Base-by-base conservation (phyloP, 2,113 vertebrate genomes). In the Marmota monax region DNA sequence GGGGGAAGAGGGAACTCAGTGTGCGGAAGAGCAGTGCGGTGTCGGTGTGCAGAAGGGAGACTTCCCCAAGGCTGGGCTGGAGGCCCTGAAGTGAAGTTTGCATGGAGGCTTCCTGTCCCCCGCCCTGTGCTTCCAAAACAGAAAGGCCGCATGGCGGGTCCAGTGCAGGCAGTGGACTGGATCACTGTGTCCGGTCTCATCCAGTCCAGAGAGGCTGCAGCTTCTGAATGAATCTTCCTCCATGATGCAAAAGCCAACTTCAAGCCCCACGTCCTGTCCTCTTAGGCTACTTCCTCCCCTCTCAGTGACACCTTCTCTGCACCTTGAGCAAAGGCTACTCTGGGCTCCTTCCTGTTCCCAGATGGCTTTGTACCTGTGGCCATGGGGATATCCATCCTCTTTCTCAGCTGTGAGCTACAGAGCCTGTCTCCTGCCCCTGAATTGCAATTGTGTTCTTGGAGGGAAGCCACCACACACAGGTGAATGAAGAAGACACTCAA, bases 221-320 rank as follows among this genome's bases (percentile, higher is more conserved):
- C n/a, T 34, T 56, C 70, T 0, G 16, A 84, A 3, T 4, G 42
- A 63, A 4, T n/a, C 39, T 72, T 42, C 78, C 27, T 48, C 2
- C 32, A 5, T 0, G 5, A 34, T 0, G 20, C 27, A 18, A 34
- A 53, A 48, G 45, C 39, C 1, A 0, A 20, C 78, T 29, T n/a
- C 32, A 56, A 27, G 58, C 4, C 29, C 4, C 51, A 23, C 45
- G 1, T 3, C 3, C 13, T 2, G 0, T 48, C 22, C 25, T 86
- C 61, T 45, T n/a, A 1, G 4, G 4, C n/a, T 12, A 3, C 12
- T 29, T 8, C 17, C 34, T 37, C 8, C 11, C 45, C 14, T 10
- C 23, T 79, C 29, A 7, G 56, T 37, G 32, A 37, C 90, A 63
- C 22, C 23, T 39, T 37, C 20, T 13, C 1, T 53, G 37, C 29